phyloP scores from a whole-genome alignment of 2,888 invertebrate genomes.

The Laspeyria flexula region DNA sequence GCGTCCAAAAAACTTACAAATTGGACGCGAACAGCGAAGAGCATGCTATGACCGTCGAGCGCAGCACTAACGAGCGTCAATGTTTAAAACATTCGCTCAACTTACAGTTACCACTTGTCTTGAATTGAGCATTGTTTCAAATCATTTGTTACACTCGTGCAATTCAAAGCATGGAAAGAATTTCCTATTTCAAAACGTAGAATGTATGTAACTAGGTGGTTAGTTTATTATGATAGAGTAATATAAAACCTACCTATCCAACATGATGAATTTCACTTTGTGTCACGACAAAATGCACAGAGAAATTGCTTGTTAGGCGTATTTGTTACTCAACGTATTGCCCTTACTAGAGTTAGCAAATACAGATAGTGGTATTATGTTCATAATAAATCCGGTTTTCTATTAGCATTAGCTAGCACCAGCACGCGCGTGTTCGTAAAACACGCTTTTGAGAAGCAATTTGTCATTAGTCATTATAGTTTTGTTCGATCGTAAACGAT shows the following conservation, averaged over 20 bases:
- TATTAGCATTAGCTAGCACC: slow-evolving; percentile 43
- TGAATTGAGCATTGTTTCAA: slow-evolving; percentile 33
- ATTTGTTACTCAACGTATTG: slow-evolving; percentile 24
- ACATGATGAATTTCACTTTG: not conserved
- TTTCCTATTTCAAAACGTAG: not conserved
- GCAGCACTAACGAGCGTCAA: slow-evolving; percentile 59
- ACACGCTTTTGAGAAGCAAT: slow-evolving; percentile 47
- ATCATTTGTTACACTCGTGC: slow-evolving; percentile 18
- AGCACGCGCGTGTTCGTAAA: slow-evolving; percentile 45
- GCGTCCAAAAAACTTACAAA: slow-evolving; percentile 72
- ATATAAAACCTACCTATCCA: not conserved
- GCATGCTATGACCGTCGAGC: slow-evolving; percentile 27
- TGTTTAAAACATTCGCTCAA: slow-evolving; percentile 60
- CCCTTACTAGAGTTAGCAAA: slow-evolving; percentile 29
- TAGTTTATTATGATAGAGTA: not conserved
- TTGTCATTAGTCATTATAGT: slow-evolving; percentile 47
- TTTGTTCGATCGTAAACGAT: slow-evolving; percentile 43
- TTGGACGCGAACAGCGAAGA: slow-evolving; percentile 56
- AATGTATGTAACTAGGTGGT: not conserved
- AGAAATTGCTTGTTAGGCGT: slow-evolving; percentile 19
- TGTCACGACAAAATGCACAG: slow-evolving; percentile 1
- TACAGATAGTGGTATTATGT: slow-evolving; percentile 30
- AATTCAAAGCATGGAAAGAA: slow-evolving; percentile 19
- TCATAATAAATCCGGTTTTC: slow-evolving; percentile 47
- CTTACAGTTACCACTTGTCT: slow-evolving; percentile 30